Percentiles rank a stretch among this genome's conserved stretches.
Evolutionary conservation across 2,888 invertebrate species (phyloP).

Genomic region (Monoplex corrugatus): DNA sequence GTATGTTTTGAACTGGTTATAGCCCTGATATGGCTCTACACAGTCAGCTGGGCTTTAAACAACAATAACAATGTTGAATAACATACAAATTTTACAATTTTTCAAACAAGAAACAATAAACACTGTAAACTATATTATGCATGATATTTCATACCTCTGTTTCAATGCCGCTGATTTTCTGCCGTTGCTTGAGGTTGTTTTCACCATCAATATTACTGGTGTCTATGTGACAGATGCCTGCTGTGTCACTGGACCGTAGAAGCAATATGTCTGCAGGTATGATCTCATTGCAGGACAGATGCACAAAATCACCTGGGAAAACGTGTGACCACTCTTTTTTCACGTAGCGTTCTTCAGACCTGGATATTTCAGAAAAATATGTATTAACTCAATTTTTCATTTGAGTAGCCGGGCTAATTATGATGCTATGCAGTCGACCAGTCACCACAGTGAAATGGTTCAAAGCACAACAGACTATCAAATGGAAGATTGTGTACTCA

Average conservation of each 20-base stretch:
- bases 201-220: constrained; percentile 98
- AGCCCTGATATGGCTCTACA: too few species aligned
- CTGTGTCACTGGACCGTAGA: constrained; percentile 92
- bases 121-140: neutral
- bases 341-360: constrained; percentile 81
- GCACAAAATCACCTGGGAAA: constrained; percentile 95
- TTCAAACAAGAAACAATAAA: neutral
- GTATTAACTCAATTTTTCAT: too few species aligned
- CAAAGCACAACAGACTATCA: too few species aligned
- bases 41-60: too few species aligned
- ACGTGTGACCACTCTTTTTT: constrained; percentile 94
- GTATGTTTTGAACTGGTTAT: too few species aligned
- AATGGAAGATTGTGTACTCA: too few species aligned
- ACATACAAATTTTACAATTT: too few species aligned
- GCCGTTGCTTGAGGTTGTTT: constrained; percentile 95
- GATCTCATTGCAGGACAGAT: constrained; percentile 96
- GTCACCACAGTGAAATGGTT: too few species aligned
- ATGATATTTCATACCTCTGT: constrained; percentile 85
- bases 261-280: constrained; percentile 97
- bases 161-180: constrained; percentile 90
- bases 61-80: too few species aligned
- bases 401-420: too few species aligned
- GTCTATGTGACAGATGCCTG: constrained; percentile 95
- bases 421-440: too few species aligned
- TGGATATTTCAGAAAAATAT: too few species aligned